Conservation (phyloP, 2,797 vertebrate genomes). For the Molossus alvarezi region DNA sequence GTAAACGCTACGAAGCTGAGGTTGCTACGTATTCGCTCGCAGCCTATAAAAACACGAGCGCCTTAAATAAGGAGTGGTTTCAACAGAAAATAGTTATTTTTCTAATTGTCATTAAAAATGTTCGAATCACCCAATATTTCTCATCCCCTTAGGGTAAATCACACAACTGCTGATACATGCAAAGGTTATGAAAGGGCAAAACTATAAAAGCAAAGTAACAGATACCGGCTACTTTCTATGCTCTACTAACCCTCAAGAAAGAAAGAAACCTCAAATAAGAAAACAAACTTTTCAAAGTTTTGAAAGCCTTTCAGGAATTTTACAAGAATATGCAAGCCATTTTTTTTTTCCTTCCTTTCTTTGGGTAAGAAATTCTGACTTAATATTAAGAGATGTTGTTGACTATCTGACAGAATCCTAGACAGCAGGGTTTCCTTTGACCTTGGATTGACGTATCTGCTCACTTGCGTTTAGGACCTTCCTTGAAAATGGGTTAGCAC, state of each 20-base stretch:
- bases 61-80: constrained; percentile 54
- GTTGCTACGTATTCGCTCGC: constrained; percentile 18
- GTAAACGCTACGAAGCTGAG: not conserved
- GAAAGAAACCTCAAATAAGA: constrained; percentile 65
- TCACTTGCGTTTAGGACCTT: not conserved
- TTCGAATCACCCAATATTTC: constrained; percentile 28
- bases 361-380: constrained; percentile 11
- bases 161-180: not conserved
- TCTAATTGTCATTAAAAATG: constrained; percentile 4
- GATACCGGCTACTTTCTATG: constrained; percentile 59
- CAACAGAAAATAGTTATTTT: constrained; percentile 32
- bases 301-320: constrained; percentile 66
- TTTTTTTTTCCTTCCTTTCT: not conserved
- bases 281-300: constrained; percentile 68
- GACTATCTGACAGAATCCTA: constrained; percentile 8
- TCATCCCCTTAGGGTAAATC: not conserved
- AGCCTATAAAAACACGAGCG: constrained; percentile 33
- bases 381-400: not conserved
- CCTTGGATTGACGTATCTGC: not conserved
- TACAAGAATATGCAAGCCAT: not conserved
- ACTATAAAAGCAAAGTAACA: not conserved
- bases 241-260: not conserved
- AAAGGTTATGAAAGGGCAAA: constrained; percentile 48
- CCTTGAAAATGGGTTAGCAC: constrained; percentile 54
- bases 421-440: not conserved